Evolutionary conservation across 1,140 invertebrate genomes (phyloP).

Genomic region (Muscidifurax raptorellus): DNA sequence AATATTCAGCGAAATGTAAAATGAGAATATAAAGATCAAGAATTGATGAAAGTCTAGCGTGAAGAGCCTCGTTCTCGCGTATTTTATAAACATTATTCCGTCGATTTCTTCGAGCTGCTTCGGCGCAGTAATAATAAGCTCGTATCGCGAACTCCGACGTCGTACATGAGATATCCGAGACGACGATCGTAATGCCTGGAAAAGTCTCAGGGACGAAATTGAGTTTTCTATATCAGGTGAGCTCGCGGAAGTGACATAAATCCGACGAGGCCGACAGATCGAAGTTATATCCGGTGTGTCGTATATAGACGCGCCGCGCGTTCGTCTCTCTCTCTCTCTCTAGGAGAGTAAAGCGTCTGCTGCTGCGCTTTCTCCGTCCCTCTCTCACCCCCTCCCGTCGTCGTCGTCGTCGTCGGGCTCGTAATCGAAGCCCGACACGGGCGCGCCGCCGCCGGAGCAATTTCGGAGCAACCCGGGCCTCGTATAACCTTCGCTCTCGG

Average conservation of each 20-base stretch:
- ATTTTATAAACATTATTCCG: conserved; percentile 27
- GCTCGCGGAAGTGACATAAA: conserved; percentile 63
- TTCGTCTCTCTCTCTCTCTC: not conserved
- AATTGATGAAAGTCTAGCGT: not conserved
- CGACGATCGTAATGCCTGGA: conserved; percentile 28
- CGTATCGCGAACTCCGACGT: not conserved
- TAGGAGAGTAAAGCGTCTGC: not conserved
- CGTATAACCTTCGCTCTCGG: not conserved
- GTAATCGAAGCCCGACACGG: conserved; percentile 26
- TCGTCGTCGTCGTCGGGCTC: not conserved
- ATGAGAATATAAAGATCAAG: not conserved
- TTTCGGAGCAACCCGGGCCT: conserved; percentile 8
- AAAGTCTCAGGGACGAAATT: conserved; percentile 52
- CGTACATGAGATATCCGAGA: not conserved
- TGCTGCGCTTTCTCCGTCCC: not conserved
- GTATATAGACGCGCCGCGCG: conserved; percentile 24
- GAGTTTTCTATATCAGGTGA: conserved; percentile 58
- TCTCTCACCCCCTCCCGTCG: not conserved
- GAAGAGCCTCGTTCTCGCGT: not conserved
- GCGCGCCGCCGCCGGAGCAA: conserved; percentile 7
- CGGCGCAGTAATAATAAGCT: not conserved
- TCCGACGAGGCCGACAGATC: conserved; percentile 59
- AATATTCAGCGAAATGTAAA: too few species aligned
- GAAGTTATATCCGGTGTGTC: conserved; percentile 62
- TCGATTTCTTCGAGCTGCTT: conserved; percentile 1